Evolutionary conservation across 2,888 invertebrate genomes (phyloP).

Genomic region (Chesias legatella): DNA sequence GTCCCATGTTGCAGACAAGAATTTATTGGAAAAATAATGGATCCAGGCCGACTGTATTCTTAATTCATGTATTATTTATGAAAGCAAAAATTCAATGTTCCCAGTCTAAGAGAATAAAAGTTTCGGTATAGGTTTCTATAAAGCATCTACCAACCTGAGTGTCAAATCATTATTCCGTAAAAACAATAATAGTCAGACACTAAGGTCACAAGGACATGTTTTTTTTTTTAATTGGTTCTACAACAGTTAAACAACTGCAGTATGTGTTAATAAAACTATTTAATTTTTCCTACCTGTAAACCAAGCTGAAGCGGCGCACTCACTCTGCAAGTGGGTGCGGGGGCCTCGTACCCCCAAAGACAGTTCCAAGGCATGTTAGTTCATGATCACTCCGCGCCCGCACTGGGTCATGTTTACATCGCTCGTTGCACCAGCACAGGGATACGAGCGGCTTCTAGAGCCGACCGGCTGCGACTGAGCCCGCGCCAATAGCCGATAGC

Average conservation of each 20-base stretch:
- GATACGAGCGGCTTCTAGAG: constrained; percentile 19
- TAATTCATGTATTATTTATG: too few species aligned
- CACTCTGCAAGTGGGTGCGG: constrained; percentile 65
- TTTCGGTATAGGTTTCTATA: too few species aligned
- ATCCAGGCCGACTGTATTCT: too few species aligned
- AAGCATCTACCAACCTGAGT: constrained; percentile 7
- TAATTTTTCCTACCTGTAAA: constrained; percentile 52
- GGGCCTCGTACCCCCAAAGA: constrained; percentile 71
- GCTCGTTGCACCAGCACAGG: constrained; percentile 7
- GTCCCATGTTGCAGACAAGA: too few species aligned
- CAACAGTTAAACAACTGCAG: too few species aligned
- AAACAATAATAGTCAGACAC: neutral
- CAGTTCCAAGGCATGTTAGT: constrained; percentile 74
- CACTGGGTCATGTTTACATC: constrained; percentile 23
- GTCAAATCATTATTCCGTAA: constrained; percentile 9
- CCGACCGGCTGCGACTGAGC: constrained; percentile 25
- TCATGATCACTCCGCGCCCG: constrained; percentile 38
- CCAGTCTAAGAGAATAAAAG: too few species aligned
- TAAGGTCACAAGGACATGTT: too few species aligned
- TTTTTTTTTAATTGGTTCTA: too few species aligned
- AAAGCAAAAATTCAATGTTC: too few species aligned
- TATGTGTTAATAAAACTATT: neutral
- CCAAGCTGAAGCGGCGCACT: constrained; percentile 64
- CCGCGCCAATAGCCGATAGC: constrained; percentile 18
- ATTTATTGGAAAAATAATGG: too few species aligned